Evolutionary conservation across 1,140 invertebrate species (phyloP).

Genomic region (Sycophila sp.): DNA sequence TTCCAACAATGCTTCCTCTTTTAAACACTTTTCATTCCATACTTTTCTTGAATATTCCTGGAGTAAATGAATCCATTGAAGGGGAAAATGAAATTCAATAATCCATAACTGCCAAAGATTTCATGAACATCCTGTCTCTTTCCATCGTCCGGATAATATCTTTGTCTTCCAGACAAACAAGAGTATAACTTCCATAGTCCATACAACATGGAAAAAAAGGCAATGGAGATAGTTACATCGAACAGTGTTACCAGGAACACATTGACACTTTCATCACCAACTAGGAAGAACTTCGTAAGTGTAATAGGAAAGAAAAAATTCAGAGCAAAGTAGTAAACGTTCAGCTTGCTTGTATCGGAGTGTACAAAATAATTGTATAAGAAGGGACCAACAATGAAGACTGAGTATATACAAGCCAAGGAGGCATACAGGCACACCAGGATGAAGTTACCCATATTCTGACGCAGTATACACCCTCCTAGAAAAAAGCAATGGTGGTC

Average conservation of each 20-base stretch:
- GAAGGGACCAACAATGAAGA: constrained; percentile 45
- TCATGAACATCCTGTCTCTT: constrained; percentile 44
- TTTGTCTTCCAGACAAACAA: constrained; percentile 48
- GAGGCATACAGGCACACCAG: constrained; percentile 53
- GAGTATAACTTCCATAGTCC: constrained; percentile 50
- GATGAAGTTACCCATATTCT: constrained; percentile 56
- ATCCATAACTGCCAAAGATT: constrained; percentile 54
- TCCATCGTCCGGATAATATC: constrained; percentile 42
- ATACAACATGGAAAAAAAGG: constrained; percentile 44
- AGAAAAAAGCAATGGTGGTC: constrained; percentile 56
- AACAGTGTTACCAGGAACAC: constrained; percentile 49
- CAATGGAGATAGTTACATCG: constrained; percentile 47
- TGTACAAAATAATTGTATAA: constrained; percentile 50
- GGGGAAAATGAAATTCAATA: constrained; percentile 52
- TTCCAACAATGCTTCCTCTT: background rate
- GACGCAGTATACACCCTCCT: constrained; percentile 48
- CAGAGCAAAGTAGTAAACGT: constrained; percentile 45
- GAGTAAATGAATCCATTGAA: constrained; percentile 51
- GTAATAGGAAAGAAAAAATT: constrained; percentile 55
- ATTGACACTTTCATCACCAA: constrained; percentile 40
- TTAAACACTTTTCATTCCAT: constrained; percentile 48
- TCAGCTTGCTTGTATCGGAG: constrained; percentile 38
- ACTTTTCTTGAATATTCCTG: constrained; percentile 48
- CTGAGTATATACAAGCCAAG: constrained; percentile 49
- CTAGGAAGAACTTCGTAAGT: constrained; percentile 42